A percentile compares a stretch with the other conserved stretches of the same genome.
phyloP scores from a whole-genome alignment of 2,888 invertebrate species.

The Pasiphila rectangulata region DNA sequence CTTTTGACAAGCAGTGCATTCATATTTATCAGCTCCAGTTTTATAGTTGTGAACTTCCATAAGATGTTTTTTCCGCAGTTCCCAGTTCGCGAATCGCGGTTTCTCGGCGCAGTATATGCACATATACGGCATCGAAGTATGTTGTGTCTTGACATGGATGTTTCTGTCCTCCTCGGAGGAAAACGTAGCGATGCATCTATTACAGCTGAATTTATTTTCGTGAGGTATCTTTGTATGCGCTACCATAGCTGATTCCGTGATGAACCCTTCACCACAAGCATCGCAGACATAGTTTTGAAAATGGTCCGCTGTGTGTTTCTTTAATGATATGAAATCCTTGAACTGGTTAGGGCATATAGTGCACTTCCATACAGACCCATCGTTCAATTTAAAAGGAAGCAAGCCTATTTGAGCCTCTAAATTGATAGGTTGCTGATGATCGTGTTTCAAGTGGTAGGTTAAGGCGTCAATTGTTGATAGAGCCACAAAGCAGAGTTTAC shows the following conservation, averaged over 20 bases:
- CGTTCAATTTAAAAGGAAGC: conserved; percentile 63
- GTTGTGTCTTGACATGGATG: conserved; percentile 67
- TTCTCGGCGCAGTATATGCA: conserved; percentile 70
- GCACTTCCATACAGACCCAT: conserved; percentile 69
- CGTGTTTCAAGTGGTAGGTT: conserved; percentile 63
- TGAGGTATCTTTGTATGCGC: conserved; percentile 72
- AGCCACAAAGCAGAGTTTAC: conserved; percentile 65
- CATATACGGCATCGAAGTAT: conserved; percentile 67
- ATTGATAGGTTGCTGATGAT: conserved; percentile 65
- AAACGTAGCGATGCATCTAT: conserved; percentile 69
- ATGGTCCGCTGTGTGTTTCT: conserved; percentile 69
- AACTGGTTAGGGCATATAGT: conserved; percentile 70
- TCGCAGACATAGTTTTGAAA: conserved; percentile 75
- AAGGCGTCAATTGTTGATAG: conserved; percentile 59
- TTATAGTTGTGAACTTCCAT: conserved; percentile 70
- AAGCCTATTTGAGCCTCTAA: conserved; percentile 67
- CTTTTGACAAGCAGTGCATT: conserved; percentile 68
- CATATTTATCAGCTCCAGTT: conserved; percentile 67
- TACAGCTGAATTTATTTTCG: conserved; percentile 70
- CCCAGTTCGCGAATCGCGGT: conserved; percentile 72
- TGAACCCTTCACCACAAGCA: conserved; percentile 72
- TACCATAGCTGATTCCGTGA: conserved; percentile 71
- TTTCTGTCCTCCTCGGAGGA: conserved; percentile 65
- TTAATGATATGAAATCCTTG: conserved; percentile 67
- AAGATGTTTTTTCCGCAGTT: conserved; percentile 64